Evolutionary conservation across 2,113 vertebrate genomes (phyloP), one percentile per base, ranked within the genome.

Genomic region (Engraulis encrasicolus): DNA sequence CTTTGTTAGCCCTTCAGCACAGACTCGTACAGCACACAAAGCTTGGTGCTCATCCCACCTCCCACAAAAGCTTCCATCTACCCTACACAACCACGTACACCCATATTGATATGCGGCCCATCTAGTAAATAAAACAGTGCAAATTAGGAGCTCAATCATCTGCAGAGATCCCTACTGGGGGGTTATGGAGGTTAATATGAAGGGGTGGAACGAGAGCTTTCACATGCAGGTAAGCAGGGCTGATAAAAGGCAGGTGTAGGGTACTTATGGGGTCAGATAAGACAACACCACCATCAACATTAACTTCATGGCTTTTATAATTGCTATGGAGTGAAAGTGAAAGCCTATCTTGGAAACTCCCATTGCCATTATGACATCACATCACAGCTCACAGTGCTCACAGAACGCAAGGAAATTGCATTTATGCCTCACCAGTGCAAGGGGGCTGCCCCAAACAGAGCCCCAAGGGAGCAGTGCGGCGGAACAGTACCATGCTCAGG

Each of bases 201-300:
- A 31, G 12, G 66, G 66, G 27, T 17, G 66, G 66, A 34, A 27
- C n/a, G 27, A 74, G 27, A 74, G 31, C 27, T 31, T 74, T 74
- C 66, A 74, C 34, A 74, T 74, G 12, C 66, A 74, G 66, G 17
- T 74, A 34, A 0, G 27, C 1, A 27, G 31, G 27, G 1, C 27
- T 74, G 27, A 74, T 74, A 36, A 66, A 31, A 27, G 66, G 11
- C 66, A 74, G 66, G 31, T 5, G 27, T 4, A 15, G 12, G 34
- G 27, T 74, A 74, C 66, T 74, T 74, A 74, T 74, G 31, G 34
- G 34, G 66, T 31, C 66, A 74, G 66, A 74, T 18, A 74, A 17
- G 14, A 71, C 27, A 2, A 27, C 34, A 36, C 66, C 66, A 74
- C 34, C 66, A 74, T 34, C 66, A 74, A 74, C 11, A 74, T 74